Percentiles rank a stretch among this genome's conserved stretches.
Conservation (phyloP, 2,888 invertebrate species). For the Philereme vetulata region DNA sequence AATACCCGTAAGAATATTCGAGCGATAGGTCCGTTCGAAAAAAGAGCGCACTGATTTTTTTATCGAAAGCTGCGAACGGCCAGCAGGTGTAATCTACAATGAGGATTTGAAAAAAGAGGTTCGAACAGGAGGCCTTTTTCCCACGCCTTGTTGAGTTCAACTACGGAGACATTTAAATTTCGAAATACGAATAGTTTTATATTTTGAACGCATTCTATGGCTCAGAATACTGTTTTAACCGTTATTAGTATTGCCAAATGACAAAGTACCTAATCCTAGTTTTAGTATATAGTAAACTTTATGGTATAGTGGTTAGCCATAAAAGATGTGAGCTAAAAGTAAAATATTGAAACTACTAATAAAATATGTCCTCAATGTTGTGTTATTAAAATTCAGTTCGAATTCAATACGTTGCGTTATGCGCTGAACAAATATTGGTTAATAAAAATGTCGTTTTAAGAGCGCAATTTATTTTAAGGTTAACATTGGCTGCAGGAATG, state of each 20-base stretch:
- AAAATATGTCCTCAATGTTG: slow-evolving; percentile 14
- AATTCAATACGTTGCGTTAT: slow-evolving; percentile 24
- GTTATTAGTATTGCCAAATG: not conserved
- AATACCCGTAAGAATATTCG: slow-evolving; percentile 54
- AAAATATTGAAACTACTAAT: slow-evolving; percentile 1
- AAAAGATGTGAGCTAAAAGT: slow-evolving; percentile 9
- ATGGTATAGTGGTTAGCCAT: not conserved
- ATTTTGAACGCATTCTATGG: not conserved
- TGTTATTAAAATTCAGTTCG: slow-evolving; percentile 23
- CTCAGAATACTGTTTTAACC: not conserved
- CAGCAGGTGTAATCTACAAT: slow-evolving; percentile 82
- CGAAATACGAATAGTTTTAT: slow-evolving; percentile 33
- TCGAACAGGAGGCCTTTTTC: slow-evolving; percentile 81
- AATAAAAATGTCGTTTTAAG: slow-evolving; percentile 46
- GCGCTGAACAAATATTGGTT: slow-evolving; percentile 43
- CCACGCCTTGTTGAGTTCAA: slow-evolving; percentile 70
- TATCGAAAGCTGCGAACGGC: slow-evolving; percentile 80
- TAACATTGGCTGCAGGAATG: slow-evolving; percentile 42
- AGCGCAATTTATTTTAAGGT: slow-evolving; percentile 33
- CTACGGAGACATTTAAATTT: slow-evolving; percentile 55
- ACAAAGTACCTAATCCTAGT: not conserved
- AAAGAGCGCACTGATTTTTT: slow-evolving; percentile 76
- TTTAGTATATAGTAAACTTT: not conserved
- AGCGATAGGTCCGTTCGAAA: slow-evolving; percentile 63
- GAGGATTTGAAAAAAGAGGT: slow-evolving; percentile 78